Evolutionary conservation across 2,888 invertebrate genomes (phyloP), one percentile per base, ranked within the genome.

Genomic region (Anagyrus pseudococci): DNA sequence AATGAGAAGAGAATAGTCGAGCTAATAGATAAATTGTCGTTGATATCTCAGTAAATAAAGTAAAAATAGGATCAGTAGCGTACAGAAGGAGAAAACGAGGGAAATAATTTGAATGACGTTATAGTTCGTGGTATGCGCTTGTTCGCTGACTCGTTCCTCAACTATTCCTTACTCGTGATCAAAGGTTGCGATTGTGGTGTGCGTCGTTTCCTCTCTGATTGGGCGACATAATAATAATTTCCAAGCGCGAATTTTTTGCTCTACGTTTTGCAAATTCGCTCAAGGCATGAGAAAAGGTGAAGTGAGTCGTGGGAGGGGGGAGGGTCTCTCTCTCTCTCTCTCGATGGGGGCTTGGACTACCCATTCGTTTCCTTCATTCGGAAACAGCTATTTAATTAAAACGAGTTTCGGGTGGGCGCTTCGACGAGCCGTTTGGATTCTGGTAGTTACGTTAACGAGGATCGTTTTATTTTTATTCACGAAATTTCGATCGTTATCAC

Each of bases 301-400:
- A n/a, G n/a, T n/a, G n/a, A n/a, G n/a, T n/a, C n/a, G n/a, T n/a
- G n/a, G n/a, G n/a, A n/a, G n/a, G n/a, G n/a, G n/a, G n/a, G n/a
- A n/a, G n/a, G n/a, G n/a, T n/a, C n/a, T 17, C 37, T 22, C 4
- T 41, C 20, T 40, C 53, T 60, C 50, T 37, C 48, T 52, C 46
- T 55, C 26, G 47, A 22, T 23, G 54, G 25, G 22, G 57, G 47
- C 50, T 41, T 49, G 37, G 58, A 48, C 53, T 53, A 43, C 53
- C 66, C 59, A 56, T 59, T 56, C 53, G 40, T 58, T 64, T 62
- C 62, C 40, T 55, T 66, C 57, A 52, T 47, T 62, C 48, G 33
- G 56, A 46, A 66, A 66, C 50, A 58, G 60, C 58, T 55, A 63
- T 66, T 66, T 63, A 63, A 66, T 66, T 66, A 63, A 66, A 66